Evolutionary conservation across 2,113 vertebrate genomes (phyloP), one percentile per base, ranked within the genome.

Genomic region (Telmatochromis bifrenatus): DNA sequence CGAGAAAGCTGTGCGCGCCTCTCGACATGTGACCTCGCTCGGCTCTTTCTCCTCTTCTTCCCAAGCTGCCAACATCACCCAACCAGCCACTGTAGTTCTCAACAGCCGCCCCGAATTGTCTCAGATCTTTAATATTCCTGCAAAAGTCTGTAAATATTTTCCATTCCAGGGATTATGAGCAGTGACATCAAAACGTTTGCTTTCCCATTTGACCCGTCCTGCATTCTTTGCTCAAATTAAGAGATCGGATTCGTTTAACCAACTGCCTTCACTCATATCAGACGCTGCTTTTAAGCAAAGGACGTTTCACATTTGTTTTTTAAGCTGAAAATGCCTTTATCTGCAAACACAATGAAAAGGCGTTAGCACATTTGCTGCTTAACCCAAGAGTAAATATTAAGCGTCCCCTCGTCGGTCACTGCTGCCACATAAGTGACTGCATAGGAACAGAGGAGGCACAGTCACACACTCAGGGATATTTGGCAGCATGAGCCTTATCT

Each of bases 11-110:
- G 23, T 49, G 92, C 80, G 87, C 55, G 42, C 90, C 84, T 83
- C 62, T 26, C 84, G 83, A 83, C 95, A 96, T 93, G 95, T 95
- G 96, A 96, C 93, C 90, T 58, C 49, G 81, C 90, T 55, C 26
- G 58, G 56, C 79, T 88, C 84, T 84, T 86, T 94, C 81, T 80
- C 82, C 70, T 82, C 82, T 94, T 95, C 94, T 80, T 92, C 49
- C 68, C 86, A 91, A 93, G 28, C 84, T 82, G 60, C 58, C 42
- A 81, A 81, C 77, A 80, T 85, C 42, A 54, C 39, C 45, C 60
- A 5, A 58, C 31, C 47, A 85, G 58, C 79, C 6, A 7, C 56
- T 8, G 3, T 10, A n/a, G 15, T 68, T 85, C 45, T 49, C 35
- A 28, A 37, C 73, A 81, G 49, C 35, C 2, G 49, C 26, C 55